phyloP scores from a whole-genome alignment of 2,797 vertebrate species.

The Rhinoraja longicauda region DNA sequence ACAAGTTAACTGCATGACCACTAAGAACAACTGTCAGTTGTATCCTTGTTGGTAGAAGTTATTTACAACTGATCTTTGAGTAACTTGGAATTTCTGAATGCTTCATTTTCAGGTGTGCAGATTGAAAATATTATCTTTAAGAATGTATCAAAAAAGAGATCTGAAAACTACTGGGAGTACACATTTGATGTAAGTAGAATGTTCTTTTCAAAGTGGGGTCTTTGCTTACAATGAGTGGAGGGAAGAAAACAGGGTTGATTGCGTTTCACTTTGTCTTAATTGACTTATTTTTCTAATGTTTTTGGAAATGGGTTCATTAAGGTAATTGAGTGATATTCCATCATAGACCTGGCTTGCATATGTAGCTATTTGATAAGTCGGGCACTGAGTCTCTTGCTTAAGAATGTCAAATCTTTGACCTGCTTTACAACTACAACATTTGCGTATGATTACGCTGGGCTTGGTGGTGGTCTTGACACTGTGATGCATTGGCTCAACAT shows the following conservation, averaged over 20 bases:
- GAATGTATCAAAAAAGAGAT: constrained; percentile 64
- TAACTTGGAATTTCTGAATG: background rate
- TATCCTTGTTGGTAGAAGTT: background rate
- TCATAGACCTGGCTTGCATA: too few relatives aligned
- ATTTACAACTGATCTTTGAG: background rate
- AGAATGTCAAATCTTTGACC: too few relatives aligned
- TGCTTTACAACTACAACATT: too few relatives aligned
- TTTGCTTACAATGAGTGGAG: background rate
- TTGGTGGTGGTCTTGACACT: too few relatives aligned
- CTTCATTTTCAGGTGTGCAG: constrained; percentile 65
- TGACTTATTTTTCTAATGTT: too few relatives aligned
- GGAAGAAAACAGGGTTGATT: background rate
- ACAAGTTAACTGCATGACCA: background rate
- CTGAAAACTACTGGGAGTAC: constrained; percentile 68
- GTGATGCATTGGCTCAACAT: too few relatives aligned
- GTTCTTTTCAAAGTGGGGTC: background rate
- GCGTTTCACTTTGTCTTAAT: too few relatives aligned
- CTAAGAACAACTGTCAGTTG: background rate
- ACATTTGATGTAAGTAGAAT: constrained; percentile 65
- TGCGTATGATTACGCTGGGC: too few relatives aligned
- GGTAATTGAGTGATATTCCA: too few relatives aligned
- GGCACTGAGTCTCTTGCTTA: too few relatives aligned
- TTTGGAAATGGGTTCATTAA: too few relatives aligned
- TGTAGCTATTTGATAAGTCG: too few relatives aligned
- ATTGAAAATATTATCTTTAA: constrained; percentile 71